phyloP scores from a whole-genome alignment of 2,113 vertebrate species.

The Ifrita kowaldi region DNA sequence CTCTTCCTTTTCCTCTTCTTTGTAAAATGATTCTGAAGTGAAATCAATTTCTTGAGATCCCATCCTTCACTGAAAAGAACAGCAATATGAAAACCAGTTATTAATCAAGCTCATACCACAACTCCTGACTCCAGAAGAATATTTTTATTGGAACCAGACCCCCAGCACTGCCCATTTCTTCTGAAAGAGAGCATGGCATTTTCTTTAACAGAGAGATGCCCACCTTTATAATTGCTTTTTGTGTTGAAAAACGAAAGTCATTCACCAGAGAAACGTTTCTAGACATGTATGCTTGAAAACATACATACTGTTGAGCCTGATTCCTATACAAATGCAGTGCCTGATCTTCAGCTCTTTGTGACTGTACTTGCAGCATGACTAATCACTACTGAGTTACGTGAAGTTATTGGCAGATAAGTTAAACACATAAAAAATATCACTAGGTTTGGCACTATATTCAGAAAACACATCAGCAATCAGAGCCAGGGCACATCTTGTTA shows the following conservation, averaged over 20 bases:
- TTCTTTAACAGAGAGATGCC: neutral
- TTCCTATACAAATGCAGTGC: neutral
- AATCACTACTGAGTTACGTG: neutral
- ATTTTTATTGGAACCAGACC: neutral
- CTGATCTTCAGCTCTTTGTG: neutral
- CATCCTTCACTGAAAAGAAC: slow-evolving; percentile 33
- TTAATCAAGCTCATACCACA: neutral
- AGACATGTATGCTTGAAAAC: neutral
- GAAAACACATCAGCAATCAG: neutral
- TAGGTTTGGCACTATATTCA: neutral
- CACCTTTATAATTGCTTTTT: neutral
- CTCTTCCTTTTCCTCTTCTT: neutral
- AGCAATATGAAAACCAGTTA: neutral
- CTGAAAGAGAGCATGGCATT: neutral
- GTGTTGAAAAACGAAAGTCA: neutral
- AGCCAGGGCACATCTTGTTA: neutral
- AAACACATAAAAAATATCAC: neutral
- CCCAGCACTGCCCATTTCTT: neutral
- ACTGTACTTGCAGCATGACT: neutral
- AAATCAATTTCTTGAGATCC: neutral
- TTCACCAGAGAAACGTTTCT: neutral
- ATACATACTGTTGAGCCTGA: neutral
- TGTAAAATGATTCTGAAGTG: neutral
- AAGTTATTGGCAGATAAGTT: neutral
- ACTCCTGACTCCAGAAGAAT: neutral